A percentile compares a stretch with the other conserved stretches of the same genome.
Evolutionary conservation across 2,888 invertebrate genomes (phyloP).

Genomic region (Lasioglossum pauxillum): DNA sequence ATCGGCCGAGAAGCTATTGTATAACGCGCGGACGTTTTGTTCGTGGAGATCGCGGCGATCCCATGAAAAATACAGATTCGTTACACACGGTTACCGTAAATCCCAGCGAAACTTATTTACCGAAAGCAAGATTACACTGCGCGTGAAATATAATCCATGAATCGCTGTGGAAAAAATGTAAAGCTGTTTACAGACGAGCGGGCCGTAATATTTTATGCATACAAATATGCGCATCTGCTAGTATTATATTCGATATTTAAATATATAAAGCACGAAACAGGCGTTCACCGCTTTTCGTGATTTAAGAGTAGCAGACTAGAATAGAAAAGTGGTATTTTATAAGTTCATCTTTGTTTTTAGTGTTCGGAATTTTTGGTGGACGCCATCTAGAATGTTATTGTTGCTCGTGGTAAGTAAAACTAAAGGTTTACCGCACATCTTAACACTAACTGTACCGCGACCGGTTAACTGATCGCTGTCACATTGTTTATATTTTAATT

Average conservation of each 20-base stretch:
- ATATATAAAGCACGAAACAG: neutral
- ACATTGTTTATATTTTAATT: too few relatives aligned
- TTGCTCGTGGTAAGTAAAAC: neutral
- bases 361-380: too few relatives aligned
- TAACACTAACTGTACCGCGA: too few relatives aligned
- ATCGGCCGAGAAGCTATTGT: constrained; percentile 43
- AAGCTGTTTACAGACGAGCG: neutral
- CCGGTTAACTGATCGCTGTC: too few relatives aligned
- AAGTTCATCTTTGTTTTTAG: neutral
- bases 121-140: neutral
- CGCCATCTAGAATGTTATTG: neutral
- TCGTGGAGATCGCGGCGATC: constrained; percentile 25
- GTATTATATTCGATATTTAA: constrained; percentile 1
- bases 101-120: neutral
- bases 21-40: constrained; percentile 31
- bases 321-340: neutral
- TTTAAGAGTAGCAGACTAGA: neutral
- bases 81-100: constrained; percentile 1
- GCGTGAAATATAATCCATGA: constrained; percentile 5
- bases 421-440: neutral
- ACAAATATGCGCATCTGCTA: neutral
- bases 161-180: neutral
- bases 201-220: neutral
- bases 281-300: neutral
- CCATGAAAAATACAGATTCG: constrained; percentile 28